Percentiles rank a stretch among this genome's conserved stretches.
Evolutionary conservation across 2,113 vertebrate genomes (phyloP).

Genomic region (Lagopus leucura): DNA sequence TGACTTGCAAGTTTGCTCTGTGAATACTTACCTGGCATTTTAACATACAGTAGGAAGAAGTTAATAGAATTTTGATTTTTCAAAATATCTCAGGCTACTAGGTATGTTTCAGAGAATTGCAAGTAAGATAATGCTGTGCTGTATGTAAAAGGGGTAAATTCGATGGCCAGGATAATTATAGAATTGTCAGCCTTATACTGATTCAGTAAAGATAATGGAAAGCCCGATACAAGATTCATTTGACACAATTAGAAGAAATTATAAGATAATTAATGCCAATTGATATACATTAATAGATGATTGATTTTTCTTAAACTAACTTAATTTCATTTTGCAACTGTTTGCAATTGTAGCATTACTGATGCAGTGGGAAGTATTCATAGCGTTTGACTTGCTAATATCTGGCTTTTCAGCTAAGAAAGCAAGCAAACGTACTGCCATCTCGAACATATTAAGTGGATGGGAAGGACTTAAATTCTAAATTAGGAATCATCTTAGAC

Average conservation of each 20-base stretch:
- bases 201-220: conserved; percentile 2
- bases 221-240: background rate
- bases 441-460: background rate
- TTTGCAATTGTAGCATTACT: background rate
- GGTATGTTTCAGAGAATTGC: background rate
- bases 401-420: background rate
- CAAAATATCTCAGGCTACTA: background rate
- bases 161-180: conserved; percentile 19
- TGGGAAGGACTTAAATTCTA: background rate
- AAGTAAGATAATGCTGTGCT: background rate
- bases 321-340: too few relatives aligned
- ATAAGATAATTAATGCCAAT: background rate
- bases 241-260: conserved; percentile 5
- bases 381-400: background rate
- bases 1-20: conserved; percentile 26
- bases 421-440: background rate
- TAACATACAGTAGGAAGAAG: conserved; percentile 37
- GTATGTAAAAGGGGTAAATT: conserved; percentile 7
- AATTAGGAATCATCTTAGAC: background rate
- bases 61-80: conserved; percentile 54
- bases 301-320: background rate
- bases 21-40: conserved; percentile 33
- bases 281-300: background rate
- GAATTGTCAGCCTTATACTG: conserved; percentile 11
- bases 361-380: background rate